Percentiles rank a stretch among this genome's conserved stretches.
Evolutionary conservation across 1,140 invertebrate genomes (phyloP).

Genomic region (Drosophila kepulauana): DNA sequence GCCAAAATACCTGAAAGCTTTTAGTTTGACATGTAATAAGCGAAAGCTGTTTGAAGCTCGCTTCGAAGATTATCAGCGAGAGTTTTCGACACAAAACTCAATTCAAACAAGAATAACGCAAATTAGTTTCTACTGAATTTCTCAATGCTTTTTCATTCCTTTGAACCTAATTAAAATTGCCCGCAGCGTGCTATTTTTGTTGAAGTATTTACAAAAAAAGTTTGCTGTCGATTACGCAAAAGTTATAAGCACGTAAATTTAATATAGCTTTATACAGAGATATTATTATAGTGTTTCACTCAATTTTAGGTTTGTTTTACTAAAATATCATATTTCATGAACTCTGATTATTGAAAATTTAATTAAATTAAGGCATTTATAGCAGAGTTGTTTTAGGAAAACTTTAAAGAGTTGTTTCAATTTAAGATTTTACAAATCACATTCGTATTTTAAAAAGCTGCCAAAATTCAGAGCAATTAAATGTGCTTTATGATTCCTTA

Average conservation of each 20-base stretch:
- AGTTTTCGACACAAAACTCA: constrained; percentile 9
- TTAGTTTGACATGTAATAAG: constrained; percentile 35
- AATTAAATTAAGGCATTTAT: too few relatives aligned
- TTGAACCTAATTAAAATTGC: background rate
- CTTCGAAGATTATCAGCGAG: constrained; percentile 11
- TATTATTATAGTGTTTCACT: too few relatives aligned
- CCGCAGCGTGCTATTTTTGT: background rate
- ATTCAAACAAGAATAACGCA: background rate
- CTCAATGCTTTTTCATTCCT: background rate
- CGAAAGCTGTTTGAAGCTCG: constrained; percentile 26
- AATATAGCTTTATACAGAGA: too few relatives aligned
- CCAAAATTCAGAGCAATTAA: too few relatives aligned
- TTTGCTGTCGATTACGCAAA: background rate
- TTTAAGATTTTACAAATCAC: too few relatives aligned
- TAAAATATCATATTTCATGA: too few relatives aligned
- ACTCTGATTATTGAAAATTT: too few relatives aligned
- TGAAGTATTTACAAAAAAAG: background rate
- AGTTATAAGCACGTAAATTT: background rate
- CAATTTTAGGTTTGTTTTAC: too few relatives aligned
- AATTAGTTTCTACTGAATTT: background rate
- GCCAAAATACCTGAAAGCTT: constrained; percentile 23
- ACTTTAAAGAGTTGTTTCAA: too few relatives aligned
- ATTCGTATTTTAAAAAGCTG: too few relatives aligned
- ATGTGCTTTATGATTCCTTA: too few relatives aligned
- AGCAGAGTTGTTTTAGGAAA: too few relatives aligned